Evolutionary conservation across 2,888 invertebrate species (phyloP), one percentile per base, ranked within the genome.

Genomic region (Volucella inflata): DNA sequence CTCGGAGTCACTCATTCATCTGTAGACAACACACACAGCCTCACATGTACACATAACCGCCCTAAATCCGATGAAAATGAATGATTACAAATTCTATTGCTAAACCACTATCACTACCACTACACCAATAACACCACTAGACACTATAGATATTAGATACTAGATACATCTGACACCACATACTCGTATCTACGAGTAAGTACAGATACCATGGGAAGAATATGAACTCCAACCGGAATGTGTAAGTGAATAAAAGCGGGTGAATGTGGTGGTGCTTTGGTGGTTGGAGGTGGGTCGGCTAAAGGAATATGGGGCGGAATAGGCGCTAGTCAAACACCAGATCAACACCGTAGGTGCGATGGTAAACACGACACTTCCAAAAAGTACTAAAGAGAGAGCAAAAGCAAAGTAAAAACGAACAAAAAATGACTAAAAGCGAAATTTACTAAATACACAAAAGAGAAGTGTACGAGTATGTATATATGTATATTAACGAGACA

Each of bases 281-380:
- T n/a, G 70, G 70, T 42, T 72, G 76, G 46, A 68, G 50, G 53
- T 42, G 46, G 57, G 59, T 51, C 42, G 59, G 70, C 76, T 50
- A 75, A 76, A 81, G 68, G 82, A 82, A 82, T 82, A 82, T 78
- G 87, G 88, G 87, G 88, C 81, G 78, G 81, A 87, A 87, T 81
- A 88, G 87, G 87, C 87, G 87, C 88, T 87, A 87, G 87, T 85
- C 87, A 87, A 88, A 89, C 90, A 91, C 89, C 90, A 89, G 91
- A 90, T 91, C 90, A 91, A 91, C 91, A 91, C 90, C 90, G 89
- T 88, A 91, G 90, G 90, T 90, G 91, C 89, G 89, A 90, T 89
- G 88, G 89, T 89, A 89, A 89, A 88, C 89, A 90, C 89, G 87
- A 88, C 83, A 82, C 75, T 83, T 88, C 87, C 88, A 88, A 87